phyloP scores from a whole-genome alignment of 2,797 vertebrate species.

The Taenioides sp. region DNA sequence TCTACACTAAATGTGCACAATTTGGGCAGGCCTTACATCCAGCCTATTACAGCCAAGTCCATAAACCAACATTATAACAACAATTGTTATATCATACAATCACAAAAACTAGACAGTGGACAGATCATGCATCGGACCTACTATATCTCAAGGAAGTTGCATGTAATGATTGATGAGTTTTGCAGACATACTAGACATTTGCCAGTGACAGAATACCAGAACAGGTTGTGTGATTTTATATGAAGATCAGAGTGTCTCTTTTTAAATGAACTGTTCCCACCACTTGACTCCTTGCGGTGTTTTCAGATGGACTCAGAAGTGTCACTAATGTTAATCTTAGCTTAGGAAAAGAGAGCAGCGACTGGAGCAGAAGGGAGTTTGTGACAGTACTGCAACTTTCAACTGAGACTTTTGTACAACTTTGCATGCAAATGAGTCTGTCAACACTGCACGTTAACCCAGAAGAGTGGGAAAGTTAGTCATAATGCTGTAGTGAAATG shows the following conservation, averaged over 20 bases:
- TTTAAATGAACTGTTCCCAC: constrained; percentile 39
- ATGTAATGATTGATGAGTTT: neutral
- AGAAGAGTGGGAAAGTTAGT: neutral
- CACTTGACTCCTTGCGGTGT: constrained; percentile 42
- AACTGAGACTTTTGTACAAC: constrained; percentile 11
- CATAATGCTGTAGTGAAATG: neutral
- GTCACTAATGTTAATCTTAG: constrained; percentile 58
- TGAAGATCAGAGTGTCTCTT: constrained; percentile 35
- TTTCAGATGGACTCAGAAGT: constrained; percentile 46
- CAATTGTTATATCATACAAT: neutral
- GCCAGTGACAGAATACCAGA: neutral
- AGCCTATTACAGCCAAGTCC: neutral
- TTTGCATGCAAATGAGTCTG: constrained; percentile 16
- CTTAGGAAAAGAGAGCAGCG: constrained; percentile 44
- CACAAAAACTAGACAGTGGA: neutral
- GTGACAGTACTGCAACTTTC: constrained; percentile 26
- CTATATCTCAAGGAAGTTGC: neutral
- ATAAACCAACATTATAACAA: neutral
- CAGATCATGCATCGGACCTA: neutral
- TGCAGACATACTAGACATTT: neutral
- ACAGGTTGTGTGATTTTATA: neutral
- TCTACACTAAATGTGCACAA: constrained; percentile 15
- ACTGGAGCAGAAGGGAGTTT: constrained; percentile 32
- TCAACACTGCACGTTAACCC: constrained; percentile 9
- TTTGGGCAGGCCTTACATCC: neutral